phyloP scores from a whole-genome alignment of 2,797 vertebrate genomes.

The Tapirus indicus region DNA sequence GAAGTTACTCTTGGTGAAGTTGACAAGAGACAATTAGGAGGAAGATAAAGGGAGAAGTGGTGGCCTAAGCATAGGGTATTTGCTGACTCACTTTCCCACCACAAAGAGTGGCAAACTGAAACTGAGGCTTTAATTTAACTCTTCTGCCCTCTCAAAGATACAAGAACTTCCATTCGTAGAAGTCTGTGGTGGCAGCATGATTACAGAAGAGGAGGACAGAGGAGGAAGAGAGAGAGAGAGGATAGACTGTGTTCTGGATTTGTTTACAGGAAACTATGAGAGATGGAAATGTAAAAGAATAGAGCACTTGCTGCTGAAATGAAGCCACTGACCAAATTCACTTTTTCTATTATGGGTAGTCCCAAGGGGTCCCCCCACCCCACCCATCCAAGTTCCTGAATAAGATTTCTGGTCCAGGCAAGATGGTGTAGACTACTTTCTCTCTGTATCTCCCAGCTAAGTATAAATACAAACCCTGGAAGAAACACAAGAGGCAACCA shows the following conservation, averaged over 20 bases:
- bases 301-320: slow-evolving; percentile 2
- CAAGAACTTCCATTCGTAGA: not conserved
- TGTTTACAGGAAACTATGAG: not conserved
- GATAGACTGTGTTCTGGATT: not conserved
- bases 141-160: not conserved
- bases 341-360: not conserved
- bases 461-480: not conserved
- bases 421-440: not conserved
- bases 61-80: not conserved
- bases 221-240: too few relatives aligned
- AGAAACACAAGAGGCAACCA: not conserved
- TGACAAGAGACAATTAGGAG: not conserved
- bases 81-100: slow-evolving; percentile 17
- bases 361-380: not conserved
- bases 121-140: not conserved
- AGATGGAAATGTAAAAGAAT: not conserved
- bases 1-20: not conserved
- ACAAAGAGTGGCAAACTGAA: not conserved
- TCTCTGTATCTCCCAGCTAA: not conserved
- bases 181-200: not conserved
- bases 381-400: not conserved
- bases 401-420: not conserved
- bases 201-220: not conserved
- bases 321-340: not conserved
- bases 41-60: slow-evolving; percentile 33